Evolutionary conservation across 1,140 invertebrate genomes (phyloP).

Genomic region (Penaeus indicus): DNA sequence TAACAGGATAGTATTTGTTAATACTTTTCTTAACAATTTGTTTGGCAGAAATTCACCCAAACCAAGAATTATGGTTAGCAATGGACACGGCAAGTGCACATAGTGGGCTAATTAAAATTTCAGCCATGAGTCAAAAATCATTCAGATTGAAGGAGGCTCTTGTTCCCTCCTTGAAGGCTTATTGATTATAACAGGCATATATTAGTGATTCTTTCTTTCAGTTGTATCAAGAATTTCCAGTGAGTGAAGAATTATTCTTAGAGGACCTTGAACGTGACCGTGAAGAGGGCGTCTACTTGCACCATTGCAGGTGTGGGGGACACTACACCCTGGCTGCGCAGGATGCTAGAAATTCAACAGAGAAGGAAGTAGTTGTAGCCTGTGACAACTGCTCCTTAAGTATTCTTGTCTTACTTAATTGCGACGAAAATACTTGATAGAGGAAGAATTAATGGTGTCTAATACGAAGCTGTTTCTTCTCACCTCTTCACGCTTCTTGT

Average conservation of each 20-base stretch:
- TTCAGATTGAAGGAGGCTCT: neutral
- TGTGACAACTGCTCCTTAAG: conserved; percentile 66
- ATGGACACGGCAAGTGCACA: too few relatives aligned
- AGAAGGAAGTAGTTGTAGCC: conserved; percentile 65
- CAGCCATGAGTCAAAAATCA: too few relatives aligned
- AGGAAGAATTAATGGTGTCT: conserved; percentile 27
- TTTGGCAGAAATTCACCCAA: too few relatives aligned
- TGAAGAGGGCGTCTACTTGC: conserved; percentile 57
- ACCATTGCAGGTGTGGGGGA: conserved; percentile 64
- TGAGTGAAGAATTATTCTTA: conserved; percentile 64
- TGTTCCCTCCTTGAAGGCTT: neutral
- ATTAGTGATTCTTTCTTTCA: conserved; percentile 12
- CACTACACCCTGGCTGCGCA: conserved; percentile 58
- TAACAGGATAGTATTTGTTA: too few relatives aligned
- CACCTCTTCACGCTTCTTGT: conserved; percentile 18
- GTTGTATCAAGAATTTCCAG: conserved; percentile 65
- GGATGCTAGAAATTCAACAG: conserved; percentile 55
- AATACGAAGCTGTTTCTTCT: conserved; percentile 28
- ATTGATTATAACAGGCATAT: neutral
- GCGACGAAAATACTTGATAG: conserved; percentile 60
- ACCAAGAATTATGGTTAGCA: too few relatives aligned
- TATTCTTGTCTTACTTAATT: conserved; percentile 64
- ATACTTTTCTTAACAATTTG: too few relatives aligned
- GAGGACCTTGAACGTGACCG: conserved; percentile 60
- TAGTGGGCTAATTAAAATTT: too few relatives aligned